Percentiles rank a stretch among this genome's conserved stretches.
Conservation (phyloP, 2,797 vertebrate genomes). For the Brachymystax lenok region DNA sequence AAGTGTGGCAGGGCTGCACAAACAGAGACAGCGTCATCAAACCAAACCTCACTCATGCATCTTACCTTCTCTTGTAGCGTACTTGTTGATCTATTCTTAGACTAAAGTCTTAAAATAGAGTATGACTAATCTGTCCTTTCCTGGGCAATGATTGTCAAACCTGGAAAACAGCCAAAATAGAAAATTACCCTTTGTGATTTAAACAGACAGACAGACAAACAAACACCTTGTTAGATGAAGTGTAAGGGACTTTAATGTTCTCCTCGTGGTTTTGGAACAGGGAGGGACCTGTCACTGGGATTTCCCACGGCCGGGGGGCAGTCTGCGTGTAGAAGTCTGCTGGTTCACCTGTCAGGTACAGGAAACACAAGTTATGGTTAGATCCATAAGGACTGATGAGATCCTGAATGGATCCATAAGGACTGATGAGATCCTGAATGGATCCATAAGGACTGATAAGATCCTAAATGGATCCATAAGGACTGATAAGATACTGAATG, state of each 20-base stretch:
- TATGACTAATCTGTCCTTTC: too few relatives aligned
- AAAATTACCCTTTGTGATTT: too few relatives aligned
- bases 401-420: too few relatives aligned
- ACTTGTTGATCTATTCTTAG: background rate
- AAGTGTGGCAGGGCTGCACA: slow-evolving; percentile 50
- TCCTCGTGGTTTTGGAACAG: slow-evolving; percentile 33
- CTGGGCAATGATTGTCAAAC: too few relatives aligned
- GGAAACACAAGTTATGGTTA: background rate
- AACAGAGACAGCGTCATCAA: background rate
- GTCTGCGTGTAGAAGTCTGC: slow-evolving; percentile 15
- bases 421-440: too few relatives aligned
- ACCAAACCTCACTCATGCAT: background rate
- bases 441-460: too few relatives aligned
- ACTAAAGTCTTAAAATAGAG: too few relatives aligned
- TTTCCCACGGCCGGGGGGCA: slow-evolving; percentile 36
- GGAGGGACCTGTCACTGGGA: slow-evolving; percentile 23
- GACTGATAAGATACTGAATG: too few relatives aligned
- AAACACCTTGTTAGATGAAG: slow-evolving; percentile 42
- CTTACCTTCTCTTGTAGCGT: too few relatives aligned
- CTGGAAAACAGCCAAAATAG: too few relatives aligned
- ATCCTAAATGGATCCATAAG: too few relatives aligned
- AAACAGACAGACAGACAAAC: too few relatives aligned
- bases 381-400: background rate
- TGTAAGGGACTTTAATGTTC: slow-evolving; percentile 38
- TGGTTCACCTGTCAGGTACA: slow-evolving; percentile 33